Evolutionary conservation across 2,113 vertebrate genomes (phyloP).

Genomic region (Cephalopholis sonnerati): DNA sequence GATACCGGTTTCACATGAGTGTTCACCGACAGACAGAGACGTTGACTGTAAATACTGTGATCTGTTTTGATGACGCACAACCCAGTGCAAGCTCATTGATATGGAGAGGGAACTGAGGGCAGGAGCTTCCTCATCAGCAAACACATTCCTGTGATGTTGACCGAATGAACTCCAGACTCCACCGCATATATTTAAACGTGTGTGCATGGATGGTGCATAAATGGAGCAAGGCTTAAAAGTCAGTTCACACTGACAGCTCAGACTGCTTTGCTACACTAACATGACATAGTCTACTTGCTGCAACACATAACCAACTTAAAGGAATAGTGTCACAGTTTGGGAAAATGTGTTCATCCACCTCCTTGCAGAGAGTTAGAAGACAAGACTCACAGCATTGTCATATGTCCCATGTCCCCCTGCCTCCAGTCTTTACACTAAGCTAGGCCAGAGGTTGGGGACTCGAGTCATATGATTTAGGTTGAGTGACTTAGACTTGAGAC

Average conservation of each 20-base stretch:
- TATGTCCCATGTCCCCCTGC: not conserved
- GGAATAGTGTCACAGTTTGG: not conserved
- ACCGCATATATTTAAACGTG: not conserved
- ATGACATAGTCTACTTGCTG: not conserved
- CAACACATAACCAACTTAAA: not conserved
- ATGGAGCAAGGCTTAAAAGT: slow-evolving; percentile 19
- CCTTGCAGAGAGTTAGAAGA: not conserved
- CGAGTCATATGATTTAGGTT: too few relatives aligned
- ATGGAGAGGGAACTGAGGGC: slow-evolving; percentile 65
- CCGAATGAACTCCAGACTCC: slow-evolving; percentile 30
- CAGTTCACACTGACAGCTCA: not conserved
- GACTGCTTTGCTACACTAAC: not conserved
- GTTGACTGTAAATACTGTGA: slow-evolving; percentile 76
- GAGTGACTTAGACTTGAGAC: too few relatives aligned
- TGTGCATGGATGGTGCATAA: slow-evolving; percentile 26
- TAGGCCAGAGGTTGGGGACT: too few relatives aligned
- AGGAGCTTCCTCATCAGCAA: slow-evolving; percentile 60
- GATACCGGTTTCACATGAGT: slow-evolving; percentile 52
- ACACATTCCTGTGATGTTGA: slow-evolving; percentile 50
- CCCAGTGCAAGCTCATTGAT: slow-evolving; percentile 60
- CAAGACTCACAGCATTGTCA: not conserved
- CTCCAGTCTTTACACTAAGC: too few relatives aligned
- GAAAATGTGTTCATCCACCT: not conserved
- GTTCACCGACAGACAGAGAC: slow-evolving; percentile 37
- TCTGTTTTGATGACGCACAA: slow-evolving; percentile 78